phyloP scores from a whole-genome alignment of 2,797 vertebrate species.

The Sebastes variabilis region DNA sequence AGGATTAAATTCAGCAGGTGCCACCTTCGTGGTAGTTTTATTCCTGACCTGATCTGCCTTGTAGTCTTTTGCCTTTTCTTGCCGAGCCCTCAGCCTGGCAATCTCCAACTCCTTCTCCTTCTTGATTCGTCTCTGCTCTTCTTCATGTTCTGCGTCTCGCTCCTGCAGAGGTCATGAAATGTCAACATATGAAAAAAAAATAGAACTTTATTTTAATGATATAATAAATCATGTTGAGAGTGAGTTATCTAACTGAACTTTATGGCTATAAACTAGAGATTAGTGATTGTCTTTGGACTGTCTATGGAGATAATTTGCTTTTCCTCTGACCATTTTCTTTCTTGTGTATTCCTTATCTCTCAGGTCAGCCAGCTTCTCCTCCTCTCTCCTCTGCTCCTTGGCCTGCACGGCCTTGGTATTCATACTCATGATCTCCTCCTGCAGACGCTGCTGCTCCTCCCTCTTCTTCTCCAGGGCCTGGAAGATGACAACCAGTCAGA shows the following conservation, averaged over 20 bases:
- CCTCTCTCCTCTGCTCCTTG: slow-evolving; percentile 79
- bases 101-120: slow-evolving; percentile 90
- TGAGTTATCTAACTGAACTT: not conserved
- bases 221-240: not conserved
- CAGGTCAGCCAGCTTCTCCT: slow-evolving; percentile 84
- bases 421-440: slow-evolving; percentile 83
- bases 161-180: slow-evolving; percentile 72
- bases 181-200: not conserved
- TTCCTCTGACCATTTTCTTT: slow-evolving; percentile 85
- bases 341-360: slow-evolving; percentile 82
- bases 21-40: not conserved
- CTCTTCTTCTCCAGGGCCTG: slow-evolving; percentile 85
- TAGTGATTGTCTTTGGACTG: too few species aligned
- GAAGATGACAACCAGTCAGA: not conserved
- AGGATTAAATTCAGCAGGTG: not conserved
- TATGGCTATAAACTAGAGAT: not conserved
- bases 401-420: slow-evolving; percentile 80
- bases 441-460: slow-evolving; percentile 79
- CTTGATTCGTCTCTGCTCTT: slow-evolving; percentile 83
- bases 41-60: slow-evolving; percentile 87
- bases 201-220: not conserved
- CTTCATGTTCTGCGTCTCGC: slow-evolving; percentile 86
- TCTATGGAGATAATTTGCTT: not conserved
- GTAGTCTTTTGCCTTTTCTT: slow-evolving; percentile 86
- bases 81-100: slow-evolving; percentile 83